Evolutionary conservation across 2,113 vertebrate species (phyloP).

Genomic region (Crotalus horridus): DNA sequence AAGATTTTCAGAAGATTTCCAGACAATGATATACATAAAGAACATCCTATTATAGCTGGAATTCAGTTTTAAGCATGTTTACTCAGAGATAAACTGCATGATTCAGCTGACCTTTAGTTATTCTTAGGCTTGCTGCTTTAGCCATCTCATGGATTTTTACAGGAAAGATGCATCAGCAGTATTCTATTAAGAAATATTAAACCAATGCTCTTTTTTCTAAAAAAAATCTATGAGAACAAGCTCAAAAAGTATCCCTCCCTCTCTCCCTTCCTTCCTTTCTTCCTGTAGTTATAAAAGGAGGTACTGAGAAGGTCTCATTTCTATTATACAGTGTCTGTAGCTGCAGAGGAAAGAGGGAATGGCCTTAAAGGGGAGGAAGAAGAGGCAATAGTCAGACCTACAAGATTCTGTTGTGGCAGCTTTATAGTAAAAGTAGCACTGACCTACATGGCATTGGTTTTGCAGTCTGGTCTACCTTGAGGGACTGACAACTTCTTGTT

Average conservation of each 20-base stretch:
- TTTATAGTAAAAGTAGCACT: not conserved
- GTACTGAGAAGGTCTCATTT: not conserved
- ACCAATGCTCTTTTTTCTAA: not conserved
- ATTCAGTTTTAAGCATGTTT: not conserved
- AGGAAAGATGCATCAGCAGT: not conserved
- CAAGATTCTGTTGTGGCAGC: not conserved
- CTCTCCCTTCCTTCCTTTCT: not conserved
- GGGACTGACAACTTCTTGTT: not conserved
- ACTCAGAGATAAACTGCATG: not conserved
- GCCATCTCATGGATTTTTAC: not conserved
- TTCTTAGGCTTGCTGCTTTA: not conserved
- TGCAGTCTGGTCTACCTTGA: not conserved
- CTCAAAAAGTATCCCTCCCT: not conserved
- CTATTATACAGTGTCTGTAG: not conserved
- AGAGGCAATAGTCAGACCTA: not conserved
- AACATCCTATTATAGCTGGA: not conserved
- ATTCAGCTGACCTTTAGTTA: not conserved
- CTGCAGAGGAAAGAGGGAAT: not conserved
- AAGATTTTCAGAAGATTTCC: not conserved
- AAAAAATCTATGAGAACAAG: not conserved
- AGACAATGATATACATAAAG: not conserved
- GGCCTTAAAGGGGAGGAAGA: not conserved
- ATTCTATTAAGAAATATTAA: not conserved
- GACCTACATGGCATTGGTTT: not conserved
- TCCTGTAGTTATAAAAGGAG: not conserved